A percentile compares a stretch with the other conserved stretches of the same genome.
Evolutionary conservation across 2,888 invertebrate genomes (phyloP).

Genomic region (Dorcus hopei): DNA sequence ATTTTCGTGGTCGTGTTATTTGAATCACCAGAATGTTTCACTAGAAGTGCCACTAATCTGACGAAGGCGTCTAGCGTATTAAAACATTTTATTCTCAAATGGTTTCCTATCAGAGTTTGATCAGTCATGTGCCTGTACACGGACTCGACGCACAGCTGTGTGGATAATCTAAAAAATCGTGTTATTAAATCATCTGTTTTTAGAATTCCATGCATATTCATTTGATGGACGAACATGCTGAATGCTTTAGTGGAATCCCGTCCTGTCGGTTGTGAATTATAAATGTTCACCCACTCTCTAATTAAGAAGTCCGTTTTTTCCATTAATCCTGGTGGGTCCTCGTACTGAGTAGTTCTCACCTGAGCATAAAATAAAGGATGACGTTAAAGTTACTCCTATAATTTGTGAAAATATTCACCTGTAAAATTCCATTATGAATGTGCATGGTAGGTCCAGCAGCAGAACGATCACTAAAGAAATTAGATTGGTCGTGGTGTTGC

Average conservation of each 20-base stretch:
- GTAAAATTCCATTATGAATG: conserved; percentile 89
- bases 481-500: conserved; percentile 67
- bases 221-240: conserved; percentile 89
- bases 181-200: conserved; percentile 98
- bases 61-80: conserved; percentile 94
- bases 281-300: conserved; percentile 93
- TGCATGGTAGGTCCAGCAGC: conserved; percentile 81
- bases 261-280: conserved; percentile 75
- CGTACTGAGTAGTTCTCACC: conserved; percentile 82
- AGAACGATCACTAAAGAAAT: conserved; percentile 72
- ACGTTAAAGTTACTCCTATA: no score
- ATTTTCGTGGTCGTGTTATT: conserved; percentile 94
- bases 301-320: conserved; percentile 94
- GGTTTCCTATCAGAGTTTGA: conserved; percentile 17
- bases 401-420: conserved; percentile 55
- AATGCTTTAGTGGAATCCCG: conserved; percentile 89
- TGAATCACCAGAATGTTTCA: conserved; percentile 88
- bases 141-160: conserved; percentile 93
- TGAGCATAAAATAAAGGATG: conserved; percentile 36
- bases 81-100: conserved; percentile 84
- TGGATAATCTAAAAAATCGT: conserved; percentile 93
- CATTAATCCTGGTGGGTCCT: conserved; percentile 89
- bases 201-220: conserved; percentile 93
- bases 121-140: conserved; percentile 65
- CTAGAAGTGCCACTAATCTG: conserved; percentile 87